Evolutionary conservation across 2,888 invertebrate species (phyloP), one percentile per base, ranked within the genome.

Genomic region (Junonia oenone): DNA sequence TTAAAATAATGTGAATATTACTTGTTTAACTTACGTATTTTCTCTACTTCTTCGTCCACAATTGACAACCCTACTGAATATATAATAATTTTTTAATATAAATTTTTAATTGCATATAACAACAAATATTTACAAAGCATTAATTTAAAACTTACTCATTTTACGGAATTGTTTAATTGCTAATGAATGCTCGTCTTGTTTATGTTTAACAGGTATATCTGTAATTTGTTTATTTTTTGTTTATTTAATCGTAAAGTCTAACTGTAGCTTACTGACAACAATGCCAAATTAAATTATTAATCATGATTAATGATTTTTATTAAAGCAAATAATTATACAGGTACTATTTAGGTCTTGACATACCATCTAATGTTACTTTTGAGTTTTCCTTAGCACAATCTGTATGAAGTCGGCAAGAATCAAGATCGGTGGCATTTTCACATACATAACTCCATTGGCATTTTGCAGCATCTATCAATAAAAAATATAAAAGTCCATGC

Each of bases 11-110:
- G 5, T 33, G 46, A 5, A 19, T 17, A 11, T 35, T 22, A 22
- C 9, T n/a, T 22, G n/a, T 27, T 49, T 19, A 13, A 55, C 81
- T 72, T 70, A 85, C 85, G 45, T 63, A 85, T 83, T 72, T 81
- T 85, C 65, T 82, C 81, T 2, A 85, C 80, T 61, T 82, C 77
- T 67, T 83, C 80, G 29, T 85, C 85, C 14, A 84, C 43, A 4
- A 60, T 8, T 11, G 69, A 63, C 56, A 82, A 46, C 50, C 75
- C 75, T 40, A 76, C 84, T 85, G 65, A 54, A 62, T n/a, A 64
- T 45, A 51, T 49, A 51, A 51, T 54, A 40, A 14, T 33, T 49
- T 13, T 51, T 43, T 8, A 11, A n/a, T 27, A 33, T n/a, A 2
- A 2, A 11, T 11, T 45, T 31, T n/a, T 35, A 17, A 14, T 37